A percentile compares a stretch with the other conserved stretches of the same genome.
Conservation (phyloP, 2,888 invertebrate species). For the Monoplex corrugatus region DNA sequence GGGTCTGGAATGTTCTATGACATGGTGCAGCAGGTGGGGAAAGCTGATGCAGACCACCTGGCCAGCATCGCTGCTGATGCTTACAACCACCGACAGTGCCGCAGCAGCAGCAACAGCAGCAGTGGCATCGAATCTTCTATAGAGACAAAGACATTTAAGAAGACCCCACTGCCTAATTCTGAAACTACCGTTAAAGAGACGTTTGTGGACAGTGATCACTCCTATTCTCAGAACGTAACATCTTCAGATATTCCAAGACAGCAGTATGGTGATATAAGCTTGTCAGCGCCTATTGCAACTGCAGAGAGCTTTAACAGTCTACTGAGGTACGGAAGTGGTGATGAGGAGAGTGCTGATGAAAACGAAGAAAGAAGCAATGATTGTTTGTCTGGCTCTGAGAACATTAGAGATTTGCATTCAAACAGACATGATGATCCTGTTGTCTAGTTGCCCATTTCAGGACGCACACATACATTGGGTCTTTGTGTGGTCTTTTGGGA, state of each 20-base stretch:
- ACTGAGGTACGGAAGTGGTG: not conserved
- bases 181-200: not conserved
- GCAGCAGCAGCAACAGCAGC: not conserved
- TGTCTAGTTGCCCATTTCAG: too few relatives aligned
- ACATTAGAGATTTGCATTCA: too few relatives aligned
- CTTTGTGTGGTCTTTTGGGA: too few relatives aligned
- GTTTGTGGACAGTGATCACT: too few relatives aligned
- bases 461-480: too few relatives aligned
- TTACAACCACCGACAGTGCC: conserved; percentile 7
- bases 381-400: not conserved
- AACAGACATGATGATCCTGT: too few relatives aligned
- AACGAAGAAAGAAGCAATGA: not conserved
- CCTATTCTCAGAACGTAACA: too few relatives aligned
- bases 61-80: conserved; percentile 75
- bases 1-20: conserved; percentile 76
- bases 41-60: conserved; percentile 78
- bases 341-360: conserved; percentile 26
- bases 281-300: not conserved
- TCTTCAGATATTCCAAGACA: too few relatives aligned
- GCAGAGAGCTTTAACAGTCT: conserved; percentile 45
- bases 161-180: too few relatives aligned
- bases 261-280: not conserved
- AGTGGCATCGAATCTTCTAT: not conserved
- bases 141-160: not conserved
- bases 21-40: conserved; percentile 82